Percentiles rank a stretch among this genome's conserved stretches.
Conservation (phyloP, 2,888 invertebrate genomes). For the Mythimna ferrago region DNA sequence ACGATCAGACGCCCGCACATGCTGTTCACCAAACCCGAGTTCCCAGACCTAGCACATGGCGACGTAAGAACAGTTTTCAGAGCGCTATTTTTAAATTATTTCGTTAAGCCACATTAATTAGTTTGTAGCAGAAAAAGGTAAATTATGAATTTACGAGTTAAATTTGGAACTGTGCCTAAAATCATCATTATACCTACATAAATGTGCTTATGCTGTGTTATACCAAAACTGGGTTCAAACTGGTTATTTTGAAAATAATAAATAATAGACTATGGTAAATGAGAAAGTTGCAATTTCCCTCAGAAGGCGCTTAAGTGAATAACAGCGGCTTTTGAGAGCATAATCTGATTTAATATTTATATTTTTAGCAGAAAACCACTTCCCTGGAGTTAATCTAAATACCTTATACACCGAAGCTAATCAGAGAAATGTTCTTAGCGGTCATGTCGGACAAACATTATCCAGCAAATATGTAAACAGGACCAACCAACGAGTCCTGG, state of each 20-base stretch:
- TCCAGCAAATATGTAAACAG: constrained; percentile 84
- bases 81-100: background rate
- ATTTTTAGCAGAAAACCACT: constrained; percentile 85
- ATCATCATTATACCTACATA: no score
- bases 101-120: background rate
- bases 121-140: background rate
- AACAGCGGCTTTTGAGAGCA: background rate
- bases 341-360: background rate
- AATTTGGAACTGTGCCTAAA: no score
- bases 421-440: constrained; percentile 76
- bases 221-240: no score
- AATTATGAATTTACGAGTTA: no score
- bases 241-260: no score
- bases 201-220: no score
- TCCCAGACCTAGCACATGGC: constrained; percentile 83
- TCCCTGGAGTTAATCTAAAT: constrained; percentile 80
- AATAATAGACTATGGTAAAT: no score
- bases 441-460: constrained; percentile 72
- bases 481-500: constrained; percentile 81
- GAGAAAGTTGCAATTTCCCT: no score
- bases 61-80: constrained; percentile 69
- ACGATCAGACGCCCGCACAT: constrained; percentile 84
- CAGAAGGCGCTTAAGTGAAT: background rate
- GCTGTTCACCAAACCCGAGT: constrained; percentile 86
- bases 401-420: constrained; percentile 79